These are phyloP conservation scores for Xestobium rufovillosum DNA, from an alignment of 2,888 invertebrate genomes.

Conservation along the genomic window DNA sequence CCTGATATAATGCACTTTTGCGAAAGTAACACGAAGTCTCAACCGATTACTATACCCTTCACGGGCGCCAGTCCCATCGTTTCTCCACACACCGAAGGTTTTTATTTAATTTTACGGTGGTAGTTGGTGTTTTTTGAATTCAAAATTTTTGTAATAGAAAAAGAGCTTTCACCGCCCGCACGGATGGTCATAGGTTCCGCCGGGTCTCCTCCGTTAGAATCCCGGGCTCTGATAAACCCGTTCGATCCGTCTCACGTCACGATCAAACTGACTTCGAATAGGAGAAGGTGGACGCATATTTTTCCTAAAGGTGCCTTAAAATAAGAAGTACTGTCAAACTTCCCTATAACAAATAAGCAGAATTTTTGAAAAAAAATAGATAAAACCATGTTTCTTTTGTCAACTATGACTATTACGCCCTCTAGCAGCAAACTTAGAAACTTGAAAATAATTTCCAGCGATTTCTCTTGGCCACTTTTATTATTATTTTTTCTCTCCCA, in stretches of 20 bases:
- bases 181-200: slow-evolving; percentile 51
- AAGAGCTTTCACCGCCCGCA: slow-evolving; percentile 47
- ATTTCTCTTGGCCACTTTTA: too few relatives aligned
- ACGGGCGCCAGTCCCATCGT: slow-evolving; percentile 35
- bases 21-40: slow-evolving; percentile 32
- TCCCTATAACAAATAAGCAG: too few relatives aligned
- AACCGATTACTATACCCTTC: slow-evolving; percentile 41
- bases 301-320: slow-evolving; percentile 83
- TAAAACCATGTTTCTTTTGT: too few relatives aligned
- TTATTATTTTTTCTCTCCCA: too few relatives aligned
- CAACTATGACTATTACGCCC: too few relatives aligned
- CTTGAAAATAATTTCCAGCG: too few relatives aligned
- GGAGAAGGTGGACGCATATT: slow-evolving; percentile 96
- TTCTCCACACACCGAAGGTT: slow-evolving; percentile 38
- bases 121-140: slow-evolving; percentile 2
- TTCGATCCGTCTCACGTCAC: slow-evolving; percentile 97
- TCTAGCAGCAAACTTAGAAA: too few relatives aligned
- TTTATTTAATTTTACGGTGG: slow-evolving; percentile 1
- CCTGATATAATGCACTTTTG: slow-evolving; percentile 67
- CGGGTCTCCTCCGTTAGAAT: slow-evolving; percentile 56
- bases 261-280: slow-evolving; percentile 89
- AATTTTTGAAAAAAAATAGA: too few relatives aligned
- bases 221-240: slow-evolving; percentile 88
- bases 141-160: slow-evolving; percentile 30
- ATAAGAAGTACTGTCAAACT: too few relatives aligned